Conservation (phyloP, 2,113 vertebrate species). For the Myxocyprinus asiaticus region DNA sequence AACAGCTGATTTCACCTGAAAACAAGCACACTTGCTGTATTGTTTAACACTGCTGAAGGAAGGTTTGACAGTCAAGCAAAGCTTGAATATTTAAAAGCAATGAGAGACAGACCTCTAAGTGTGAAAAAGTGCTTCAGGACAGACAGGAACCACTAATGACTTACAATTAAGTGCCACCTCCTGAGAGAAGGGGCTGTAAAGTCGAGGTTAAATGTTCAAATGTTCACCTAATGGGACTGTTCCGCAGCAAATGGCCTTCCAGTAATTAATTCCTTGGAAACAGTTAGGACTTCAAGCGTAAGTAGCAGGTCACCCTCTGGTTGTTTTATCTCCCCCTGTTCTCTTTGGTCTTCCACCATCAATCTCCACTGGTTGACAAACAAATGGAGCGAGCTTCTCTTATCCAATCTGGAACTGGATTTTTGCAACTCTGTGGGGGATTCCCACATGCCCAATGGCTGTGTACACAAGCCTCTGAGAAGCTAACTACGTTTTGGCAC, state of each 20-base stretch:
- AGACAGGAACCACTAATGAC: constrained; percentile 46
- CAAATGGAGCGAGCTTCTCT: constrained; percentile 20
- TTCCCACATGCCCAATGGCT: constrained; percentile 16
- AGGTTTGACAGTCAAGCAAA: not conserved
- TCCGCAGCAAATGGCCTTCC: constrained; percentile 44
- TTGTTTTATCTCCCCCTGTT: constrained; percentile 3
- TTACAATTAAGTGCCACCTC: constrained; percentile 20
- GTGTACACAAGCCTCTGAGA: not conserved
- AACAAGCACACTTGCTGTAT: not conserved
- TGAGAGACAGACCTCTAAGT: not conserved
- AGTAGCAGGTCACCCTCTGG: constrained; percentile 25
- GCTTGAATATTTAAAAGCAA: not conserved
- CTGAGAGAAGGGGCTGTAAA: not conserved
- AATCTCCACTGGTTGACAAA: constrained; percentile 36
- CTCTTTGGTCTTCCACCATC: constrained; percentile 18
- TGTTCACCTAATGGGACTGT: constrained; percentile 50
- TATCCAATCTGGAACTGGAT: not conserved
- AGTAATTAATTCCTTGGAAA: constrained; percentile 49
- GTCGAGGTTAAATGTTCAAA: constrained; percentile 59
- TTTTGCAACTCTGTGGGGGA: constrained; percentile 1
- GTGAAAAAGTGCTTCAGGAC: constrained; percentile 44
- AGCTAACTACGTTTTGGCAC: constrained; percentile 5
- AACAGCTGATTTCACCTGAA: constrained; percentile 9
- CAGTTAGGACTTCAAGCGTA: constrained; percentile 20
- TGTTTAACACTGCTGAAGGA: no score